Base-by-base conservation (phyloP, 2,797 vertebrate genomes). In the Knipowitschia caucasica region DNA sequence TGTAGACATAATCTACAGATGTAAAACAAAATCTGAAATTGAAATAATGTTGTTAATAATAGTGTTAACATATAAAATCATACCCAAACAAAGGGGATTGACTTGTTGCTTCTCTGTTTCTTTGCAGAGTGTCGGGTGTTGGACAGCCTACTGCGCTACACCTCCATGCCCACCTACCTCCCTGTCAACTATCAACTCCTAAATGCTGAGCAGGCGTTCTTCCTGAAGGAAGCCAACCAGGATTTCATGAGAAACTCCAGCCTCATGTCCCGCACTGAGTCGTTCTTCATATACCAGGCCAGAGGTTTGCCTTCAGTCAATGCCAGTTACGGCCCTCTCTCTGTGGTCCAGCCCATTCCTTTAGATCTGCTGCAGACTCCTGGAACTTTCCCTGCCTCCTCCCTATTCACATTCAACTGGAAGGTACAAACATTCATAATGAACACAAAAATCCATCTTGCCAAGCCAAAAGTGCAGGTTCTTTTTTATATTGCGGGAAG, bases 211-310 rank as follows among this genome's bases (percentile, higher is more conserved):
- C 86, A 90, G 0, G 82, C 92, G 0, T 99, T 98, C 77, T 92
- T 96, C 78, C 92, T 99, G 26, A 94, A 92, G 68, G 95, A 95
- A 35, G 83, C 90, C 78, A 92, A 87, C 69, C 94, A 91, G 80
- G 94, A 96, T 67, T 87, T 91, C 8, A 91, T 92, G 88, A 91
- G 88, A 52, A 99, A 99, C 71, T 92, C 93, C 34, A 98, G 94
- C 81, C 86, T 96, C 77, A 92, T 90, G 34, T 87, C 93, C 4
- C 82, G 95, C 8, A 91, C 92, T 0, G 93, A 95, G 42, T 87
- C 94, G 0, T 95, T 98, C 86, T 94, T 96, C 65, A 86, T 93
- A 0, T 92, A 94, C 71, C 92, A 92, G 73, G 89, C 95, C 78
- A 84, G 85, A 68, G 88, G 83, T 36, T 80, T 88, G 1, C 96